Evolutionary conservation across 2,888 invertebrate genomes (phyloP).

Genomic region (Encarsia formosa): DNA sequence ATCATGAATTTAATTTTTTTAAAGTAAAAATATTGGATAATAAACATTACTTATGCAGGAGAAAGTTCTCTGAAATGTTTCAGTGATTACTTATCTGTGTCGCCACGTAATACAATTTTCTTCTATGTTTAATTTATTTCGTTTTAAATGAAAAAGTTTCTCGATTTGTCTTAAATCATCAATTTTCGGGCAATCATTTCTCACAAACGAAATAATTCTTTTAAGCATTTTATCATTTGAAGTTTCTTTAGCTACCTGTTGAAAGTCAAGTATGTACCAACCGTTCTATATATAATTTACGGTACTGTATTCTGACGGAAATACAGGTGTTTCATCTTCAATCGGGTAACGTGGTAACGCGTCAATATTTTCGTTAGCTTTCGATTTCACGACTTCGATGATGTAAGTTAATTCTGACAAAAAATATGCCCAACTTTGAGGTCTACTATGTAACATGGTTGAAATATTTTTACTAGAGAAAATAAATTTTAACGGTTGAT

Average conservation of each 20-base stretch:
- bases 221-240: slow-evolving; percentile 12
- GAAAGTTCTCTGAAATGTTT: neutral
- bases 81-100: slow-evolving; percentile 9
- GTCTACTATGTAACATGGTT: neutral
- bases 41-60: no score
- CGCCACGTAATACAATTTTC: slow-evolving; percentile 8
- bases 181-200: no score
- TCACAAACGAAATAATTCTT: neutral
- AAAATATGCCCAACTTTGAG: no score
- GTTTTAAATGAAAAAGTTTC: neutral
- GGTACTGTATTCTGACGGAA: slow-evolving; percentile 9
- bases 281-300: slow-evolving; percentile 16
- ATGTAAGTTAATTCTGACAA: neutral
- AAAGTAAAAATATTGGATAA: no score
- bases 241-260: slow-evolving; percentile 2
- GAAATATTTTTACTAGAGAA: neutral
- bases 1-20: no score
- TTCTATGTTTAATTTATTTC: neutral
- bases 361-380: neutral
- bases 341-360: neutral
- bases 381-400: neutral
- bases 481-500: neutral
- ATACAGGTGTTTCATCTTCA: slow-evolving; percentile 6
- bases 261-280: slow-evolving; percentile 2
- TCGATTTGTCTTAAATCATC: no score